Evolutionary conservation across 2,888 invertebrate genomes (phyloP), one percentile per base, ranked within the genome.

Genomic region (Eugnorisma glareosa): DNA sequence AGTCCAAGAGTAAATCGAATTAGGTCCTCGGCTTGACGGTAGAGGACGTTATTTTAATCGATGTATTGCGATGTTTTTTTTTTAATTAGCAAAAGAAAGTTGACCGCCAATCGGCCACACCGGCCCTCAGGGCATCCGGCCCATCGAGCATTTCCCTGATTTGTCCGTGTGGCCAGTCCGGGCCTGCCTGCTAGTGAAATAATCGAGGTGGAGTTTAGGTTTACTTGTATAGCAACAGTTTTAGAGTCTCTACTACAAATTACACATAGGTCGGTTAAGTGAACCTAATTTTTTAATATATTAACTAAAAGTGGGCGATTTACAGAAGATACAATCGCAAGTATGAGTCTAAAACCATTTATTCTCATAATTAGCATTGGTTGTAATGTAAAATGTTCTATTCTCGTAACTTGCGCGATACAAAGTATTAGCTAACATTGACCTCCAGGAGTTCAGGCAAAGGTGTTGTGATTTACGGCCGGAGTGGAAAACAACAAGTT

Each of bases 401-500:
- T 67, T n/a, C 13, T 45, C 10, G n/a, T 57, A 67, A 43, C 61
- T 37, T 63, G 31, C 51, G 24, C 45, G 57, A 82, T 43, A 57
- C 13, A 43, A 74, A 71, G 35, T 66, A 48, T 48, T 63, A 72
- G 37, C 11, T 63, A 77, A 67, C 35, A 37, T 68, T 77, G 68
- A 78, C 64, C 73, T 82, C 82, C 57, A 61, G 28, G 21, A 28
- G 71, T 82, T 82, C 48, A 64, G 28, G 18, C 37, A 75, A 76
- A 86, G 85, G 73, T 76, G 43, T 77, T 79, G 54, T 84, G 67
- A 83, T 76, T 74, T 83, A 79, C 67, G 45, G 63, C 13, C 45
- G 64, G 35, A 63, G 61, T 73, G 48, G 57, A 74, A 82, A 83
- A 84, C 86, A 86, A 86, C 72, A 83, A 84, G 73, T 79, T 75